Evolutionary conservation across 2,113 vertebrate species (phyloP), one percentile per base, ranked within the genome.

Genomic region (Strigops habroptila): DNA sequence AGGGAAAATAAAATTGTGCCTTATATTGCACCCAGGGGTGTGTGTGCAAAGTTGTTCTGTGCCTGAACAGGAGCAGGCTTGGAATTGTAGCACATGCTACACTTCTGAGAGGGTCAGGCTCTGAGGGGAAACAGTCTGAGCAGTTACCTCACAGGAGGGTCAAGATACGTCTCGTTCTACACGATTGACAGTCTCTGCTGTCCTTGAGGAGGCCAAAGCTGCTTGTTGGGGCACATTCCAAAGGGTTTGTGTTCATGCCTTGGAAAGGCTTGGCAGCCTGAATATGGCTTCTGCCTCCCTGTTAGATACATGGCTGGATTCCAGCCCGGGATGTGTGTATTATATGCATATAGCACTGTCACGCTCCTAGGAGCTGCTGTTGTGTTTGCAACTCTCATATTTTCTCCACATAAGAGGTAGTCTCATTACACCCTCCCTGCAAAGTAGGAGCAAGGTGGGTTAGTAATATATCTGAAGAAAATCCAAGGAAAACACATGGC

Each of bases 1-100:
- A 67, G 39, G 37, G 51, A 44, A 87, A 97, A 97, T 96, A 93
- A 97, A 96, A n/a, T 23, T 0, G 44, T 96, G 95, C 88, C 94
- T 95, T 97, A 77, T 83, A 19, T 91, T 92, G 18, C 30, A 52
- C 21, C 18, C 4, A 2, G 39, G n/a, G 30, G 4, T 74, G 43
- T 57, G 81, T 83, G 35, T n/a, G 67, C 53, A 70, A 21, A 89
- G 24, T 83, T 84, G 28, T 91, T 93, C 90, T 52, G 41, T 83
- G 52, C 23, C 62, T 30, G 7, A 78, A 73, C 11, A 53, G 65
- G 18, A 84, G 35, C 13, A 33, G 78, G 62, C 76, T 55, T 37
- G 57, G 78, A 63, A 41, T 30, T 53, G 33, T n/a, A 35, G 9
- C 6, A 23, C 57, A 59, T 35, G 22, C 57, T 35, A 7, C 55